Percentiles rank a stretch among this genome's conserved stretches.
Conservation (phyloP, 1,140 invertebrate genomes). For the Aphis craccivora region DNA sequence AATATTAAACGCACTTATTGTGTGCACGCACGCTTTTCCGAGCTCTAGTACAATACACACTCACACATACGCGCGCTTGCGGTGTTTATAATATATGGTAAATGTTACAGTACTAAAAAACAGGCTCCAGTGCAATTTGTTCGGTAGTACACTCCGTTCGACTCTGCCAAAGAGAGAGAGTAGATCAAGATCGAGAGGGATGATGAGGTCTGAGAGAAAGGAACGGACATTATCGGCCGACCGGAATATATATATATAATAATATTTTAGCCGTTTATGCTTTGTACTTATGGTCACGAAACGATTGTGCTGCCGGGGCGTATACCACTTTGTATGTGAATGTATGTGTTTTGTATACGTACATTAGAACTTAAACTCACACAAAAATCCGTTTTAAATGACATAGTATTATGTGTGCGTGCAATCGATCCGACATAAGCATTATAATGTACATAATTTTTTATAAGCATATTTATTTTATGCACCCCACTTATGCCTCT, state of each 20-base stretch:
- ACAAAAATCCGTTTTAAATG: background rate
- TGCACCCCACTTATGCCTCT: background rate
- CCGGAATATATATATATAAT: background rate
- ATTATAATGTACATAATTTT: background rate
- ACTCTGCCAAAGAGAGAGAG: background rate
- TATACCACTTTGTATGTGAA: background rate
- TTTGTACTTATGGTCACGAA: background rate
- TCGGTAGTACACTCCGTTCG: background rate
- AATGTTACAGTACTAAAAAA: constrained; percentile 54
- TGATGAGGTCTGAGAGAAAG: background rate
- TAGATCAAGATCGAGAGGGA: background rate
- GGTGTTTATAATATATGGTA: background rate
- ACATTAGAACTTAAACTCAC: background rate
- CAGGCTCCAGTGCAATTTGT: constrained; percentile 38
- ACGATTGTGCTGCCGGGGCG: background rate
- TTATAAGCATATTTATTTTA: background rate
- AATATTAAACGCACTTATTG: constrained; percentile 46
- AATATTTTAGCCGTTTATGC: background rate
- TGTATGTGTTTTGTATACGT: background rate
- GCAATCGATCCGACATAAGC: background rate
- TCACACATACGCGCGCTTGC: background rate
- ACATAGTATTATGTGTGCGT: background rate
- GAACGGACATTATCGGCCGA: constrained; percentile 4
- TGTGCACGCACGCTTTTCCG: background rate
- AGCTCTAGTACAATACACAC: background rate